Percentiles rank a stretch among this genome's conserved stretches.
Evolutionary conservation across 2,888 invertebrate species (phyloP).

Genomic region (Ectobius pallidus): DNA sequence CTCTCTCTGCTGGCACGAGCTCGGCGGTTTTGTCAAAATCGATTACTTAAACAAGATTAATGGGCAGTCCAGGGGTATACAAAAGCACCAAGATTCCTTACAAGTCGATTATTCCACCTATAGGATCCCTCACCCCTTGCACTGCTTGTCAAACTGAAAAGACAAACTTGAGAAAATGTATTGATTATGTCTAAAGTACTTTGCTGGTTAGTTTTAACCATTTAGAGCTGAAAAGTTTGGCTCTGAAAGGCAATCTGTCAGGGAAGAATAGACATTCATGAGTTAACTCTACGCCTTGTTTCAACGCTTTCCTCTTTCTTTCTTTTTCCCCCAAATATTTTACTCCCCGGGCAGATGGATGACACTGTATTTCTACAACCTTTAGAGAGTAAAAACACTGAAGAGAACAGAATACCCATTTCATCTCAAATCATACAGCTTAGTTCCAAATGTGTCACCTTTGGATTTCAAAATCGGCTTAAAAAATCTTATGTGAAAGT

Average conservation of each 20-base stretch:
- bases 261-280: too few species aligned
- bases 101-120: constrained; percentile 20
- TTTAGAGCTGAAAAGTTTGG: constrained; percentile 1
- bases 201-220: constrained; percentile 6
- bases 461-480: too few species aligned
- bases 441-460: too few species aligned
- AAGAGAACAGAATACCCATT: too few species aligned
- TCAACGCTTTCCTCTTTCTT: too few species aligned
- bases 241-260: neutral
- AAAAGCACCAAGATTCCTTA: neutral
- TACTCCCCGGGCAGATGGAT: too few species aligned
- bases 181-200: constrained; percentile 2
- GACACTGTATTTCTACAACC: too few species aligned
- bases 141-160: neutral
- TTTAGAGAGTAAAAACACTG: too few species aligned
- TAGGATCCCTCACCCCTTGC: neutral
- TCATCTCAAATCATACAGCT: too few species aligned
- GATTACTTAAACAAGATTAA: constrained; percentile 33
- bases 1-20: neutral
- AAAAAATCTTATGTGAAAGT: too few species aligned
- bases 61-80: constrained; percentile 12
- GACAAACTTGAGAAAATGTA: constrained; percentile 18
- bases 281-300: too few species aligned
- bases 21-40: constrained; percentile 29
- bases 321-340: too few species aligned